A percentile compares a stretch with the other conserved stretches of the same genome.
Conservation (phyloP, 2,797 vertebrate genomes). For the Carapus acus region DNA sequence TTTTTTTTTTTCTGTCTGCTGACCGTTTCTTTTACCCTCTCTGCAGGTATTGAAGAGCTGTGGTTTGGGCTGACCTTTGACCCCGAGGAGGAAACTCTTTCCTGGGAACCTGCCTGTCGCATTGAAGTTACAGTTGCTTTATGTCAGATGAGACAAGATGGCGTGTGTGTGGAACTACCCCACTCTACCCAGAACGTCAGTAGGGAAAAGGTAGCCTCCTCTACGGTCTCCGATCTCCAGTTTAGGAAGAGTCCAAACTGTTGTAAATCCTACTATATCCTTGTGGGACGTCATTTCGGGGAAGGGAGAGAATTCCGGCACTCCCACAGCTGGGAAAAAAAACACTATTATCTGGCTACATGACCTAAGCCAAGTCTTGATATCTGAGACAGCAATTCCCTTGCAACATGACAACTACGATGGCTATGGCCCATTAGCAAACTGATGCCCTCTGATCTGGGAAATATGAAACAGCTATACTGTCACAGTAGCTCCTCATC, state of each 20-base stretch:
- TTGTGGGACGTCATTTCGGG: too few species aligned
- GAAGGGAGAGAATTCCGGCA: too few species aligned
- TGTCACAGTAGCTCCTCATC: too few species aligned
- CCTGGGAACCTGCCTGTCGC: slow-evolving; percentile 65
- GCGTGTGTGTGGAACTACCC: slow-evolving; percentile 55
- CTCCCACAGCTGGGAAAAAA: neutral
- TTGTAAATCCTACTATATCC: neutral
- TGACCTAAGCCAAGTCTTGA: neutral
- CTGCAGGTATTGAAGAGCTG: slow-evolving; percentile 65
- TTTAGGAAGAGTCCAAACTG: neutral
- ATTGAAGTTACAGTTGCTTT: slow-evolving; percentile 45
- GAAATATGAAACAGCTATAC: neutral
- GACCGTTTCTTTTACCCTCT: too few species aligned
- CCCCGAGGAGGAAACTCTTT: slow-evolving; percentile 50
- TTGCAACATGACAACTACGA: slow-evolving; percentile 11
- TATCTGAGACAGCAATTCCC: slow-evolving; percentile 23
- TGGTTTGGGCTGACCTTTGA: slow-evolving; percentile 71
- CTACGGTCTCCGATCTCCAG: neutral
- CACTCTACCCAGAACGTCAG: slow-evolving; percentile 43
- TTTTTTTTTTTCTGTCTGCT: neutral
- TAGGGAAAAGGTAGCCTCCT: slow-evolving; percentile 59
- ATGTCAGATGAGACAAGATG: slow-evolving; percentile 51
- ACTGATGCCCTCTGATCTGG: neutral
- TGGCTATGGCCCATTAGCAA: neutral
- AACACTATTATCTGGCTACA: neutral